Evolutionary conservation across 1,140 invertebrate genomes (phyloP).

Genomic region (Coenobita brevimanus): DNA sequence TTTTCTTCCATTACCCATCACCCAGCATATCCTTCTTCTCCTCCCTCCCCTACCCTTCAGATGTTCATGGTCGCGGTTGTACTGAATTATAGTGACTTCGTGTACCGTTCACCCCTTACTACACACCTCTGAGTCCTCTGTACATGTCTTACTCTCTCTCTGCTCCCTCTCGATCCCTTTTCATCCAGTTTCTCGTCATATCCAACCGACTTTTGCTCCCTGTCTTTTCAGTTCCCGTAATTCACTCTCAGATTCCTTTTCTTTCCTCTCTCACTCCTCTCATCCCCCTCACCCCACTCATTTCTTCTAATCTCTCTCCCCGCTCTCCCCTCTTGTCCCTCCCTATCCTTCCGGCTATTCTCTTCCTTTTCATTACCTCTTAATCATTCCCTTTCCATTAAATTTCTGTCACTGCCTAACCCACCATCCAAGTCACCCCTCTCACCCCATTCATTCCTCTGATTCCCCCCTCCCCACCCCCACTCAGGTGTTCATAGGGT

Average conservation of each 20-base stretch:
- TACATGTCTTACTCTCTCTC: background rate
- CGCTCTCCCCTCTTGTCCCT: background rate
- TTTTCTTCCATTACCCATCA: background rate
- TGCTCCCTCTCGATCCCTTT: background rate
- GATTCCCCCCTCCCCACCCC: background rate
- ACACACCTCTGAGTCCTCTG: background rate
- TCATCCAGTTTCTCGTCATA: too few relatives aligned
- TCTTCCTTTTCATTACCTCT: too few relatives aligned
- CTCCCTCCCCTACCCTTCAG: conserved; percentile 30
- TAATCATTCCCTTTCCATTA: too few relatives aligned
- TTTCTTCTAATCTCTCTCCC: background rate
- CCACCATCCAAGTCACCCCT: too few relatives aligned
- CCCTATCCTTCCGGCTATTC: background rate
- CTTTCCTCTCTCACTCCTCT: background rate
- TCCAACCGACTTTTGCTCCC: background rate
- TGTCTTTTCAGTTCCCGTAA: background rate
- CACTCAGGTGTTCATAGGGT: conserved; percentile 50
- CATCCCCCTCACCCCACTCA: background rate
- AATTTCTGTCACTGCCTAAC: too few relatives aligned
- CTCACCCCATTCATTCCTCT: background rate
- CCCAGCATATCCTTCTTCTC: background rate
- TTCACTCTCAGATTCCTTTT: background rate
- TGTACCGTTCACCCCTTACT: background rate
- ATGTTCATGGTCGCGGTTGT: conserved; percentile 41
- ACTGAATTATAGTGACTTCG: too few relatives aligned